Evolutionary conservation across 2,113 vertebrate species (phyloP).

Genomic region (Eretmochelys imbricata): DNA sequence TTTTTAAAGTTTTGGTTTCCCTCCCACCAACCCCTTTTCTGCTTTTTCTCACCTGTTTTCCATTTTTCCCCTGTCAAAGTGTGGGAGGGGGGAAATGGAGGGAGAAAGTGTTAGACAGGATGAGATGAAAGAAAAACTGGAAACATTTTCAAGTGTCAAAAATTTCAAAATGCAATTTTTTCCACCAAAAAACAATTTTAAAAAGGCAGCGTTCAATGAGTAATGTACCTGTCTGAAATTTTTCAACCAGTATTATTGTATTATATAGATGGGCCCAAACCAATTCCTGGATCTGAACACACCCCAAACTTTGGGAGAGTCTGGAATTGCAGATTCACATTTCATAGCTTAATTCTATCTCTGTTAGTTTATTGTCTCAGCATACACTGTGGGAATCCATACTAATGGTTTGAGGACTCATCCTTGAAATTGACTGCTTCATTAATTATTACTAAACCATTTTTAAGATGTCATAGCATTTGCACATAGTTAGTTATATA

Average conservation of each 20-base stretch:
- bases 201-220: background rate
- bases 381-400: background rate
- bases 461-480: conserved; percentile 42
- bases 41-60: background rate
- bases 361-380: conserved; percentile 27
- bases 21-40: background rate
- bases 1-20: background rate
- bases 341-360: conserved; percentile 14
- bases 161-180: conserved; percentile 15
- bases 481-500: conserved; percentile 34
- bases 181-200: background rate
- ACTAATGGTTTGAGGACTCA: conserved; percentile 34
- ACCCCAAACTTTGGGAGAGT: background rate
- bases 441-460: conserved; percentile 61
- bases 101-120: background rate
- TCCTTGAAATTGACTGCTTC: conserved; percentile 31
- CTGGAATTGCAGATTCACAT: background rate
- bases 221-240: background rate
- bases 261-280: background rate
- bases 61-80: background rate
- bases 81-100: background rate
- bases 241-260: background rate
- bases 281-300: background rate
- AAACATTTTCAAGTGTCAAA: background rate
- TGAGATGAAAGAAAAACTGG: background rate